Evolutionary conservation across 2,888 invertebrate genomes (phyloP), one percentile per base, ranked within the genome.

Genomic region (Brachycybe producta): DNA sequence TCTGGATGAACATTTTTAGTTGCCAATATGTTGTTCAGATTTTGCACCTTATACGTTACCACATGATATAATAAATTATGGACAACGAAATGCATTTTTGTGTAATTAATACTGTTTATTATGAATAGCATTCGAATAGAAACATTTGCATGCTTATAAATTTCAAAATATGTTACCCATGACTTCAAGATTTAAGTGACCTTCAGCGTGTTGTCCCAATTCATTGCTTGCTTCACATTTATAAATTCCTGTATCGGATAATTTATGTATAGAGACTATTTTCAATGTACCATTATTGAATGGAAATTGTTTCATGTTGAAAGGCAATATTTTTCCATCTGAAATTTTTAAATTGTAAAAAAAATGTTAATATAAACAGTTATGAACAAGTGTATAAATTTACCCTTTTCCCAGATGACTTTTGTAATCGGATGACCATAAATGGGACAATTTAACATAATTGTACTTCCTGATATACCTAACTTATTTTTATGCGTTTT

Each of bases 271-370:
- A 65, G 90, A 88, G 68, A 88, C 85, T 62, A 94, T 91, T 57
- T 88, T 85, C 4, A 95, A 75, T 0, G 90, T 90, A 56, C 92
- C 92, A 65, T 92, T 91, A 51, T 83, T 82, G 71, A 86, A 88
- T 47, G 90, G 87, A 61, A 86, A 87, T 67, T 94, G 94, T 62
- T 92, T 85, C 61, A 92, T 79, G 70, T 91, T 92, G 70, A 90
- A 88, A 48, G 94, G 94, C 55, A 94, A 72, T 19, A 82, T 79
- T 52, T 87, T 79, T 61, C 79, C 80, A 62, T 82, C 86, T 79
- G 55, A 15, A 43, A 51, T 11, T 5, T 35, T 32, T 19, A 45
- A 17, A 17, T 30, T 28, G 11, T n/a, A n/a, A n/a, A n/a, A n/a
- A n/a, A n/a, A n/a, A n/a, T n/a, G n/a, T n/a, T n/a, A n/a, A n/a